These are phyloP conservation scores for Erebia palarica DNA, from an alignment of 2,888 invertebrate species.

Conservation along the genomic window DNA sequence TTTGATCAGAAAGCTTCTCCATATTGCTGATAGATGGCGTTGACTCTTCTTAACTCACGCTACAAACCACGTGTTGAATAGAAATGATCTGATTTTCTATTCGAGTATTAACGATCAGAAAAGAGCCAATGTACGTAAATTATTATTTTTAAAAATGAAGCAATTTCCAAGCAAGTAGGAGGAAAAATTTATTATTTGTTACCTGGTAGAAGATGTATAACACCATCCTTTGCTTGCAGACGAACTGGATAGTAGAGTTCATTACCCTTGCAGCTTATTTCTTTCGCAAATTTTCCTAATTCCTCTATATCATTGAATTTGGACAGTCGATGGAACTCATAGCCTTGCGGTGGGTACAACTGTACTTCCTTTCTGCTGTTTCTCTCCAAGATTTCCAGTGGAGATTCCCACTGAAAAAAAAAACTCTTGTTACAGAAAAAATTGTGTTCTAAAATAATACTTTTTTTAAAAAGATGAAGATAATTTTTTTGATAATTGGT, in stretches of 20 bases:
- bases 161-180: too few species aligned
- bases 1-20: too few species aligned
- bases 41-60: too few species aligned
- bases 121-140: too few species aligned
- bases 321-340: constrained; percentile 86
- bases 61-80: too few species aligned
- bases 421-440: not conserved
- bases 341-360: constrained; percentile 89
- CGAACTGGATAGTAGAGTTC: constrained; percentile 80
- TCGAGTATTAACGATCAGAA: too few species aligned
- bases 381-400: constrained; percentile 74
- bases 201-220: constrained; percentile 84
- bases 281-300: constrained; percentile 82
- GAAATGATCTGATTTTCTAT: too few species aligned
- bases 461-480: too few species aligned
- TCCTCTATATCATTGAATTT: constrained; percentile 81
- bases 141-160: too few species aligned
- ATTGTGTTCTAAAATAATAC: too few species aligned
- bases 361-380: constrained; percentile 64
- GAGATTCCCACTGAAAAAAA: constrained; percentile 85
- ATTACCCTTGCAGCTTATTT: constrained; percentile 79
- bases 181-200: constrained; percentile 27
- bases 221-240: constrained; percentile 82
- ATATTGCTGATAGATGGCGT: too few species aligned
- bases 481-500: too few species aligned